These are phyloP conservation scores for Epsilonema sp. DNA, from an alignment of 2,888 invertebrate genomes.

Conservation along the genomic window DNA sequence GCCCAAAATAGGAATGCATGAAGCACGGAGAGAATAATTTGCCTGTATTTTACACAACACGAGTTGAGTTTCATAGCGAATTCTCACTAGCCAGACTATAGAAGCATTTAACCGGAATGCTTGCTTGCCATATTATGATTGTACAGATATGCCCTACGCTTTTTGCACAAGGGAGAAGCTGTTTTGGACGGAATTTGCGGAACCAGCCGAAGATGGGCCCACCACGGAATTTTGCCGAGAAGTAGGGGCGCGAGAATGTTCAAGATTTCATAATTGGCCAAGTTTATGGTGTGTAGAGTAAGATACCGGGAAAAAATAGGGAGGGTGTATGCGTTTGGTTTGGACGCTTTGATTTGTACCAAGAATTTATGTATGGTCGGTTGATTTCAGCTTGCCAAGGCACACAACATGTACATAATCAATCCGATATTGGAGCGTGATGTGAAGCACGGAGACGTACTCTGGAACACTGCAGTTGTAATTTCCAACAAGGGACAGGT, in stretches of 20 bases:
- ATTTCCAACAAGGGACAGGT: constrained; percentile 51
- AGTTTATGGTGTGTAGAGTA: background rate
- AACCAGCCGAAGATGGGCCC: constrained; percentile 60
- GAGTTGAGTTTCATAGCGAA: too few relatives aligned
- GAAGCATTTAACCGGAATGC: too few relatives aligned
- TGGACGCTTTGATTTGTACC: too few relatives aligned
- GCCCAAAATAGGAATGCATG: too few relatives aligned
- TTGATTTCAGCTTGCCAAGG: constrained; percentile 50
- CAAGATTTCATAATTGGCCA: background rate
- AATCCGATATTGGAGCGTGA: constrained; percentile 85
- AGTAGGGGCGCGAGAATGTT: constrained; percentile 32
- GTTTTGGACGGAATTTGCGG: constrained; percentile 87
- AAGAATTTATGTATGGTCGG: too few relatives aligned
- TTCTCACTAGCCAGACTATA: too few relatives aligned
- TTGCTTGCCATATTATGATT: too few relatives aligned
- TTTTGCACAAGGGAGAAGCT: constrained; percentile 81
- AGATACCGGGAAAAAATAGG: too few relatives aligned
- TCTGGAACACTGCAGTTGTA: constrained; percentile 69
- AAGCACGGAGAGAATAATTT: too few relatives aligned
- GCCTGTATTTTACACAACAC: too few relatives aligned
- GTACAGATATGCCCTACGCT: constrained; percentile 89
- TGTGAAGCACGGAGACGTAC: constrained; percentile 50
- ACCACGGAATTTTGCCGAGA: constrained; percentile 55
- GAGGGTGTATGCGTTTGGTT: too few relatives aligned
- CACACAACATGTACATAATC: constrained; percentile 72